Evolutionary conservation across 1,140 invertebrate species (phyloP), one percentile per base, ranked within the genome.

Genomic region (Diabrotica virgifera): DNA sequence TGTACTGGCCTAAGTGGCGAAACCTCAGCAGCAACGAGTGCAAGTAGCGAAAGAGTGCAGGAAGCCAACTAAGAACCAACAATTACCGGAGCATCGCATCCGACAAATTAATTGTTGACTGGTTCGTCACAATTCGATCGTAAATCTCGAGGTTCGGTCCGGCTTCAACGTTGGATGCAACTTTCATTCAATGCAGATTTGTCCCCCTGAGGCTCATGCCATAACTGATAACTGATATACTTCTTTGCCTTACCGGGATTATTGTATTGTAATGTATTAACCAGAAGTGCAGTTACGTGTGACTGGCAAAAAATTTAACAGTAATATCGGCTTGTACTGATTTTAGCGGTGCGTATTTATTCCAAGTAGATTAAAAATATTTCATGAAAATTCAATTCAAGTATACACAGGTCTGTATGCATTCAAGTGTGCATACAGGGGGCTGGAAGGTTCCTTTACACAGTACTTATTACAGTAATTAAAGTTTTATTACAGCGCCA

Each of bases 41-140:
- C 40, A 46, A 11, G 55, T 36, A 14, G 55, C 55, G 37, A 57
- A 57, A 63, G 52, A 63, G 70, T 65, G 63, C 65, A 69, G 70
- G 70, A 71, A 71, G 66, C 63, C 62, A 59, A 64, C 71, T 71
- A 73, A 67, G 69, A 71, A 67, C 63, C 62, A 59, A 64, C 71
- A 73, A 73, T 73, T 73, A 73, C 70, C 67, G 55, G 50, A 66
- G 54, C 67, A 67, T 63, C 62, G 54, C 67, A 67, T 63, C 62
- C 56, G 70, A 73, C 71, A 73, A 73, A 73, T 73, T 73, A 73
- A 73, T 73, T 73, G 71, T 67, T 70, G 67, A 71, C 66, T 70
- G 64, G 66, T 68, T 68, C 66, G 65, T 67, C 61, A 65, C 66
- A 66, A 67, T 68, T 67, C 65, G 64, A 13, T 64, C 38, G 64